Conservation (phyloP, 2,888 invertebrate genomes). For the Cephalotes varians region DNA sequence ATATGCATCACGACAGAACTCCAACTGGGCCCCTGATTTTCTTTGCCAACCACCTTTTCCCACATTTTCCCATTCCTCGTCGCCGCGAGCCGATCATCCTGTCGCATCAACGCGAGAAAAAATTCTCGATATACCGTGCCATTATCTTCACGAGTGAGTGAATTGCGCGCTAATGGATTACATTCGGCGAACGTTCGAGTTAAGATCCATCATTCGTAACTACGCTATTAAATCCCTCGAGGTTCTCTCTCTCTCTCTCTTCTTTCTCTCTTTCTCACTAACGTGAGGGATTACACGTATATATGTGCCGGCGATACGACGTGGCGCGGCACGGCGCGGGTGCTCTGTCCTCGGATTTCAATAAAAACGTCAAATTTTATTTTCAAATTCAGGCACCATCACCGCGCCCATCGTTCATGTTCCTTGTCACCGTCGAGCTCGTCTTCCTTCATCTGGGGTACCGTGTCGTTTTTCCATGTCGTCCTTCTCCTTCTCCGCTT, state of each 20-base stretch:
- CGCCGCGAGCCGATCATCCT: background rate
- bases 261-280: constrained; percentile 4
- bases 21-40: background rate
- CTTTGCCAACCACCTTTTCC: background rate
- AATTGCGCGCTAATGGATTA: constrained; percentile 67
- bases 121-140: background rate
- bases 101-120: background rate
- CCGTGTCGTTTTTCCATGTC: constrained; percentile 8
- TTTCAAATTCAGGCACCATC: constrained; percentile 72
- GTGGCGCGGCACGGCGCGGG: constrained; percentile 39
- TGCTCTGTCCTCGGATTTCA: constrained; percentile 73
- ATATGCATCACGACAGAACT: constrained; percentile 40
- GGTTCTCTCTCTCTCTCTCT: background rate
- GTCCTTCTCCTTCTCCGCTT: too few species aligned
- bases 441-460: constrained; percentile 32
- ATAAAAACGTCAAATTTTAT: constrained; percentile 80
- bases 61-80: background rate
- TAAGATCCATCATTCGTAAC: constrained; percentile 67
- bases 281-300: constrained; percentile 58
- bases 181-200: constrained; percentile 51
- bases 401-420: constrained; percentile 71
- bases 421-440: constrained; percentile 66
- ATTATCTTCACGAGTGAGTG: constrained; percentile 20
- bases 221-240: constrained; percentile 58
- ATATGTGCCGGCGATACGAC: constrained; percentile 37